phyloP scores from a whole-genome alignment of 2,797 vertebrate species.

The Cirrhinus molitorella region DNA sequence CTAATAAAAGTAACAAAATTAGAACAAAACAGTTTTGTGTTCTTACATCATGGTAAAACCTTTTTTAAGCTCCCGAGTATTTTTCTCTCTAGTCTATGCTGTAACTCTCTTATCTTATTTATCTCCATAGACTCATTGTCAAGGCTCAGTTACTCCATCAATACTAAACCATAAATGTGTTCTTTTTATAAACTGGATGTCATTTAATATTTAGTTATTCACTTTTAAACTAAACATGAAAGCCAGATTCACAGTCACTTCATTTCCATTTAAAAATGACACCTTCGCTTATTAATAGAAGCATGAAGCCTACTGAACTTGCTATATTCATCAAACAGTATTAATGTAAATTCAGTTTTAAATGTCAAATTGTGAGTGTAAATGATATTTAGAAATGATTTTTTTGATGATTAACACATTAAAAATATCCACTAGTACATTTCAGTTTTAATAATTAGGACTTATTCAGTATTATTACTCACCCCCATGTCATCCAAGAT shows the following conservation, averaged over 20 bases:
- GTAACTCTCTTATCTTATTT: background rate
- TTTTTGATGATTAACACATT: background rate
- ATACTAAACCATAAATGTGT: background rate
- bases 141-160: background rate
- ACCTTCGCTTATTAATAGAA: background rate
- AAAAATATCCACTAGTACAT: too few relatives aligned
- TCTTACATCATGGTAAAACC: background rate
- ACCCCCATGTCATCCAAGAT: too few relatives aligned
- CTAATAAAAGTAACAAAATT: background rate
- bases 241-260: background rate
- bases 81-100: background rate
- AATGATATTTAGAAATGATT: background rate
- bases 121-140: background rate
- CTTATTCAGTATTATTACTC: too few relatives aligned
- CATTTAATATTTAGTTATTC: background rate
- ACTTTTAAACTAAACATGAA: background rate
- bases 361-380: background rate
- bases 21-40: background rate
- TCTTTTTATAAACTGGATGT: background rate
- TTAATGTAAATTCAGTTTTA: background rate
- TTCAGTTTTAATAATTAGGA: background rate
- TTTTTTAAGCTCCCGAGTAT: background rate
- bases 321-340: background rate
- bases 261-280: background rate
- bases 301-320: background rate